Evolutionary conservation across 2,888 invertebrate genomes (phyloP), one percentile per base, ranked within the genome.

Genomic region (Chelonus formosanus): DNA sequence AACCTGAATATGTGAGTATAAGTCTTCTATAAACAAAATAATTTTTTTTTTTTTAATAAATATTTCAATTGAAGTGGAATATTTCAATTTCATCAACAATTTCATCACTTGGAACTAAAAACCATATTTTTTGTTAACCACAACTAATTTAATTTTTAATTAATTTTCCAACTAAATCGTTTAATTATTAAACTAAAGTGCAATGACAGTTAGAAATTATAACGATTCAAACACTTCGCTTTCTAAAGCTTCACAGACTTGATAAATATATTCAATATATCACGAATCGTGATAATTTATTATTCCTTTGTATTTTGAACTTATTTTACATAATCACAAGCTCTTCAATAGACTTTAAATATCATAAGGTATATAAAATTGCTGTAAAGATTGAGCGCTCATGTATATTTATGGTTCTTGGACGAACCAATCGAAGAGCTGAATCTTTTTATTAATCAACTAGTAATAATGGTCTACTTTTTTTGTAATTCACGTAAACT

Each of bases 1-100:
- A 98, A 84, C 94, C 95, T 0, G 98, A 98, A 92, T 96, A 92
- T 86, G 96, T 96, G 85, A 90, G 92, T 88, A 35, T 50, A 52
- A 34, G 10, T 58, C 34, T 50, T 55, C 6, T 47, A 3, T 35
- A 31, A 31, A 34, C 3, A 4, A 10, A n/a, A 58, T n/a, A 10
- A 40, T 48, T 55, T 63, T 45, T 36, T 36, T 36, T 57, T n/a
- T 34, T 58, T 55, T 43, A 54, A 45, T 2, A 20, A 20, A 20
- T 1, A 20, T 20, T 20, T 20, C 20, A 20, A 1, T 20, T 20
- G 1, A 20, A 20, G 20, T 20, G 20, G 20, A 20, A 20, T 20
- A 20, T 20, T 20, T 20, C 1, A 20, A 20, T 20, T 20, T 20
- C 20, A 20, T 20, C 20, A 20, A 20, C 20, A 20, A 20, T 20